Conservation (phyloP, 2,113 vertebrate species). For the Muntiacus reevesi region DNA sequence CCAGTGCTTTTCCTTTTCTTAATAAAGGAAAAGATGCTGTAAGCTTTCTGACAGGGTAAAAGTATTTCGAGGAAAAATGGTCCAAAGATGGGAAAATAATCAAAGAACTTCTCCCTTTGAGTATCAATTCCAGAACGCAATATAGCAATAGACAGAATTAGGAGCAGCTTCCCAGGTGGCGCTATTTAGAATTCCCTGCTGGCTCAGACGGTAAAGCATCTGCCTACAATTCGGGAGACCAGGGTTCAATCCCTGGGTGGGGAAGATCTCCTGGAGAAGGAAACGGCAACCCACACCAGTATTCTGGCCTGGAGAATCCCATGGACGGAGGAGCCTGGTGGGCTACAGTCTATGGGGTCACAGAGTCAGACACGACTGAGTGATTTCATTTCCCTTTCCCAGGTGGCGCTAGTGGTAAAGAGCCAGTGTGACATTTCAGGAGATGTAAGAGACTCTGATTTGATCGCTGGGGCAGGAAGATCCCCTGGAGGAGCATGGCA, state of each 20-base stretch:
- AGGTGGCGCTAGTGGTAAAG: not conserved
- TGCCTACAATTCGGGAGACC: too few species aligned
- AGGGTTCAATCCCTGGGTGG: too few species aligned
- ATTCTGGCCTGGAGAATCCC: too few species aligned
- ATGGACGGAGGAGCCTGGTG: too few species aligned
- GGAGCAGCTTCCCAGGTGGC: not conserved
- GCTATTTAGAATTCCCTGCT: too few species aligned
- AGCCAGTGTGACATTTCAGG: not conserved
- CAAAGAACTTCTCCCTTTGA: not conserved
- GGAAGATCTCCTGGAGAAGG: too few species aligned
- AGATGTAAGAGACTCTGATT: accelerated
- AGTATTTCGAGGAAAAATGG: not conserved
- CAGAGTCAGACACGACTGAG: too few species aligned
- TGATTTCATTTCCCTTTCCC: too few species aligned
- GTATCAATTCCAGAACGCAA: not conserved
- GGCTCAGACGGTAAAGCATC: too few species aligned
- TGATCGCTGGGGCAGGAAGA: not conserved
- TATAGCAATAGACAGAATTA: not conserved
- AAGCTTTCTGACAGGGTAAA: not conserved
- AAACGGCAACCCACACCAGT: too few species aligned
- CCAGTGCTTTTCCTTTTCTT: not conserved
- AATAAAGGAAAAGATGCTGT: not conserved
- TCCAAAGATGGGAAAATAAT: not conserved
- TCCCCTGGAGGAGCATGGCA: not conserved
- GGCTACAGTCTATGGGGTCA: too few species aligned